Base-by-base conservation (phyloP, 2,113 vertebrate genomes). In the Penelope pileata region DNA sequence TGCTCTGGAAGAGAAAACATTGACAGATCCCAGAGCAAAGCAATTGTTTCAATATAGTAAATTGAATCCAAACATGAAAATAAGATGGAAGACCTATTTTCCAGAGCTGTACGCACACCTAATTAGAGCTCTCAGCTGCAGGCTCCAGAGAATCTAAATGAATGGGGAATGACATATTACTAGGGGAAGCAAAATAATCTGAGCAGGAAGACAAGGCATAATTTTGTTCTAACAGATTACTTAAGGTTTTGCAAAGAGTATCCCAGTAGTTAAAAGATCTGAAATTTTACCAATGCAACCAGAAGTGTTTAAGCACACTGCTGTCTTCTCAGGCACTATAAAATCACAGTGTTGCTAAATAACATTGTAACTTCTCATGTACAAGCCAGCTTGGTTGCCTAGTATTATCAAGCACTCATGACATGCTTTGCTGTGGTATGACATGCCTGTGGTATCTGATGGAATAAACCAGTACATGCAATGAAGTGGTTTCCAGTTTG, bases 51-150 rank as follows among this genome's bases (percentile, higher is more conserved):
- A 54, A 43, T 78, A 59, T 13, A 82, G 34, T 66, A 94, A 93
- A 86, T 70, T 82, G 86, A 96, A 89, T 87, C 59, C 64, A 95
- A 94, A 93, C 68, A 88, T 42, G 36, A 90, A 96, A 95, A 93
- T 89, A 54, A 91, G 63, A 70, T 91, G 87, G 87, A 95, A 95
- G 78, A 85, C 43, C n/a, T 87, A 60, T 76, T 87, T 94, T 74
- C 42, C 64, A 90, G 66, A 88, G 47, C 53, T 91, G 69, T 91
- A 91, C 83, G 62, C 56, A 82, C 47, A 85, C 88, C 85, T 96
- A 91, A 96, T 90, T 88, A 95, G 75, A 91, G 32, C 36, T 76
- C 59, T 83, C 10, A 4, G 68, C 47, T 83, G 51, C 82, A 90
- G 58, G 42, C 21, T 75, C 42, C 64, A 86, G 67, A 84, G 30